Base-by-base conservation (phyloP, 2,113 vertebrate species). In the Nerophis ophidion region DNA sequence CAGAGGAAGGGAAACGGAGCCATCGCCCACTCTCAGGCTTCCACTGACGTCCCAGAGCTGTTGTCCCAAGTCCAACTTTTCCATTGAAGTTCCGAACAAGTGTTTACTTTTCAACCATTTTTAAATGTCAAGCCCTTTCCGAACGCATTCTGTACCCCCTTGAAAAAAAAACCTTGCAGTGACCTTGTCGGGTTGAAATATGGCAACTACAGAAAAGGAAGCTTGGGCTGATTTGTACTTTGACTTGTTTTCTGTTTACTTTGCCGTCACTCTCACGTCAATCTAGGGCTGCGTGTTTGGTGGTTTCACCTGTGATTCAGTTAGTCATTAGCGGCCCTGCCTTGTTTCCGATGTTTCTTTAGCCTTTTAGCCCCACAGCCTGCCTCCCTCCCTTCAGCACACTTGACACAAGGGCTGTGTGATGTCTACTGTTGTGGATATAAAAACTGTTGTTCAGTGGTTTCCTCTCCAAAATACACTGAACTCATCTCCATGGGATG, bases 391-490 rank as follows among this genome's bases (percentile, higher is more conserved):
- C 60, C 65, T 59, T 64, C 14, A 38, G 54, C 49, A 66, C 72
- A 72, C 65, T 68, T 59, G 56, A 71, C 65, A 66, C 55, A 58
- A 5, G 6, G 33, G 16, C 62, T 63, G 47, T 70, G 58, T 80
- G 70, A 76, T 60, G 71, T 87, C 69, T 77, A 47, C 68, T 72
- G 57, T 61, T 71, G 78, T 63, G 70, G 58, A 81, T 76, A 55
- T 60, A 75, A 79, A 68, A 74, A 77, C 74, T 68, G 59, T 68
- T 63, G 70, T 71, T 74, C 57, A 33, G 60, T 66, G 68, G 40
- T 71, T 77, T 74, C 51, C 44, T 44, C 66, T 84, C 75, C 81
- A 82, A 80, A 77, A 79, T 76, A 78, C 65, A 80, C 78, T 81
- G 77, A 77, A 86, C 65, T 72, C 63, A 36, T 63, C 68, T 83